Evolutionary conservation across 1,140 invertebrate genomes (phyloP).

Genomic region (Aphelinus atriplicis): DNA sequence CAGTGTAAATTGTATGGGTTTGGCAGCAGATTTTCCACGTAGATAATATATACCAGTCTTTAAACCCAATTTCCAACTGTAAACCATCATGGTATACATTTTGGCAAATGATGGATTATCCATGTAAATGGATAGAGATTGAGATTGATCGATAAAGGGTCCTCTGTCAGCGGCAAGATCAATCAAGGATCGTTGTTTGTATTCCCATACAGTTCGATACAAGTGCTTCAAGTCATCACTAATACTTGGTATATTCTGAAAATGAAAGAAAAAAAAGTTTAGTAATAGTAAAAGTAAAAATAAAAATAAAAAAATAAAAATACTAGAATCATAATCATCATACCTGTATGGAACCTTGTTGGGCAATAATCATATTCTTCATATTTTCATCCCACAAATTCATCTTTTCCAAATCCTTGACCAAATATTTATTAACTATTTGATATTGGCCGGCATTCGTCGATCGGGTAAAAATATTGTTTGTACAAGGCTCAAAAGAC

Average conservation of each 20-base stretch:
- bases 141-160: slow-evolving; percentile 98
- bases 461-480: slow-evolving; percentile 93
- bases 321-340: not conserved
- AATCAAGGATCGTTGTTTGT: slow-evolving; percentile 91
- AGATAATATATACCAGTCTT: slow-evolving; percentile 99
- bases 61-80: slow-evolving; percentile 94
- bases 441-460: slow-evolving; percentile 91
- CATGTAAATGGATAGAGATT: slow-evolving; percentile 97
- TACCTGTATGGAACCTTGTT: slow-evolving; percentile 90
- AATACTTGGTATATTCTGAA: slow-evolving; percentile 85
- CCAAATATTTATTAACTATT: slow-evolving; percentile 95
- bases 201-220: slow-evolving; percentile 99
- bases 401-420: slow-evolving; percentile 90
- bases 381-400: slow-evolving; percentile 95
- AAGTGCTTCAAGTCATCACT: slow-evolving; percentile 89
- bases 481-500: slow-evolving; percentile 98
- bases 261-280: slow-evolving; percentile 34
- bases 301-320: slow-evolving; percentile 57
- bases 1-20: slow-evolving; percentile 97
- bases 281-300: slow-evolving; percentile 64
- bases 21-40: slow-evolving; percentile 93
- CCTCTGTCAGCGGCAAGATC: slow-evolving; percentile 98
- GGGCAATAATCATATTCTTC: slow-evolving; percentile 92
- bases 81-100: slow-evolving; percentile 97
- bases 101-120: slow-evolving; percentile 93